phyloP scores from a whole-genome alignment of 2,888 invertebrate genomes.

The Caenorhabditis parvicauda region DNA sequence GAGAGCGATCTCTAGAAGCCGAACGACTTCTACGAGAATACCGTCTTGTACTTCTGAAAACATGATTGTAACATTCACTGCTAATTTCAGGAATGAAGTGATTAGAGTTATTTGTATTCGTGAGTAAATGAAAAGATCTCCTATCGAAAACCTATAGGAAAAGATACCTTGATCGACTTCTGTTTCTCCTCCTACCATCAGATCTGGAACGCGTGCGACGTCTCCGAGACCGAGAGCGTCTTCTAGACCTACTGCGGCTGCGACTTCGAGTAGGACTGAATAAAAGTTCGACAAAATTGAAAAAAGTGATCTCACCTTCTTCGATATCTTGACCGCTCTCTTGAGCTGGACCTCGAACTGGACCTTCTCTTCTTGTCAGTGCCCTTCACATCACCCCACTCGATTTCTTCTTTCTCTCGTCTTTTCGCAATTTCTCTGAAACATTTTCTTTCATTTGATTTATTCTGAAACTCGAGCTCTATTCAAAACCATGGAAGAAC shows the following conservation, averaged over 20 bases:
- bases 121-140: too few relatives aligned
- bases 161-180: neutral
- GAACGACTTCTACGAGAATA: slow-evolving; percentile 1
- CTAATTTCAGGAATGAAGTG: too few relatives aligned
- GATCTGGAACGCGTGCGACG: slow-evolving; percentile 5
- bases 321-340: slow-evolving; percentile 3
- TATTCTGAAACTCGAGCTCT: neutral
- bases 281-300: too few relatives aligned
- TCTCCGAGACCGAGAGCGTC: slow-evolving; percentile 13
- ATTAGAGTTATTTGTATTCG: too few relatives aligned
- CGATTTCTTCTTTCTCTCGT: slow-evolving; percentile 17
- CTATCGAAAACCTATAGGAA: too few relatives aligned
- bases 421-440: slow-evolving; percentile 21
- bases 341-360: slow-evolving; percentile 5
- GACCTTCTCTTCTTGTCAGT: slow-evolving; percentile 8
- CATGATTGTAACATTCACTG: too few relatives aligned
- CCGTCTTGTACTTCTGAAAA: too few relatives aligned
- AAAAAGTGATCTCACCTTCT: too few relatives aligned
- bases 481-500: too few relatives aligned
- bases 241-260: slow-evolving; percentile 5
- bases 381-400: slow-evolving; percentile 16
- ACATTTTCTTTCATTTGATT: neutral
- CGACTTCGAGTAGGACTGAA: slow-evolving; percentile 9
- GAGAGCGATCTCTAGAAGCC: too few relatives aligned
- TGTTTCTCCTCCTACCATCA: neutral